Percentiles rank a stretch among this genome's conserved stretches.
phyloP scores from a whole-genome alignment of 2,113 vertebrate species.

The Gnathonemus longibarbis region DNA sequence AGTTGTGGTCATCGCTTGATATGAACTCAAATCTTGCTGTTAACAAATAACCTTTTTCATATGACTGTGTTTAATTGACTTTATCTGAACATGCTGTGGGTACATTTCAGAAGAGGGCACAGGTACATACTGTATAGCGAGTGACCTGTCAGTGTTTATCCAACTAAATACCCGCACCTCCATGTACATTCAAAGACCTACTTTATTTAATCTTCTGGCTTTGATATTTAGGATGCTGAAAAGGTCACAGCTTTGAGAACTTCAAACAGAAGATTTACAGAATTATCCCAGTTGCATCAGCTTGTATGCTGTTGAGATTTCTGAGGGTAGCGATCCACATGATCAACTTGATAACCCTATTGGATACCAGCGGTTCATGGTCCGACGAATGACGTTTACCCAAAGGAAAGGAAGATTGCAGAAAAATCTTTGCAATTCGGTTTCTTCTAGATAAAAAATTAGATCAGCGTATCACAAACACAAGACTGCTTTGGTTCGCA shows the following conservation, averaged over 20 bases:
- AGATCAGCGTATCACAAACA: not conserved
- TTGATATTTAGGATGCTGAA: not conserved
- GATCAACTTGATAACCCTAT: not conserved
- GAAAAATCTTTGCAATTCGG: not conserved
- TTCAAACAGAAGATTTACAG: not conserved
- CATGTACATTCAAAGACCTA: not conserved
- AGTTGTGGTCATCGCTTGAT: not conserved
- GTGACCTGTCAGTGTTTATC: not conserved
- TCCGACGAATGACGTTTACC: not conserved
- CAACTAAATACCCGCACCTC: not conserved
- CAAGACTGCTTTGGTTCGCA: not conserved
- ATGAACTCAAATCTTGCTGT: not conserved
- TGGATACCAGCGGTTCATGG: not conserved
- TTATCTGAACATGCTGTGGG: not conserved
- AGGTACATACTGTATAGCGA: not conserved
- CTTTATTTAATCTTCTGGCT: not conserved
- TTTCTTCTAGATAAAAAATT: conserved; percentile 3
- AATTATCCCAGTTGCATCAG: not conserved
- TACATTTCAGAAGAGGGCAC: not conserved
- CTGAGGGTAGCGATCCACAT: not conserved
- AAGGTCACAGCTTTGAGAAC: not conserved
- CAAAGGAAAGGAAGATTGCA: not conserved
- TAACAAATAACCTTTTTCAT: not conserved
- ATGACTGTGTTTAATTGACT: not conserved
- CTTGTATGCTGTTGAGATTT: not conserved